Conservation (phyloP, 2,888 invertebrate species). For the Trissonchulus latispiculum region DNA sequence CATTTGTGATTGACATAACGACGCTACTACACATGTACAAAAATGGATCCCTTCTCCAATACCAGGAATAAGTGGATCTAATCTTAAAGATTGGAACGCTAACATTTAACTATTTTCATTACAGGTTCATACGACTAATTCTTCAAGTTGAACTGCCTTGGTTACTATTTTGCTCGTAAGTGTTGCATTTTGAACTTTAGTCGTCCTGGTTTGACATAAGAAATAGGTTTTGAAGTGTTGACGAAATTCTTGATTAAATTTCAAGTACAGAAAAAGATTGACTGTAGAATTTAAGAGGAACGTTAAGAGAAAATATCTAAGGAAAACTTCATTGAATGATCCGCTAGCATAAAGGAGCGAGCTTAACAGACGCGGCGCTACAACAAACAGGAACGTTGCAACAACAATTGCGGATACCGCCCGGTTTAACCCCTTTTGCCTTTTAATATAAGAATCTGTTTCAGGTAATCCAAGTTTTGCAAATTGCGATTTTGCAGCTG, state of each 20-base stretch:
- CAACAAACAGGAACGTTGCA: background rate
- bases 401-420: background rate
- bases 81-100: too few relatives aligned
- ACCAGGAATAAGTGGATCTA: too few relatives aligned
- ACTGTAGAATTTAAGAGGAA: background rate
- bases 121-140: too few relatives aligned
- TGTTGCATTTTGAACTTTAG: too few relatives aligned
- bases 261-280: background rate
- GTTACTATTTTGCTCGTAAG: too few relatives aligned
- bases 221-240: background rate
- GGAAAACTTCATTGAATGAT: background rate
- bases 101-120: too few relatives aligned
- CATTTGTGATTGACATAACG: too few relatives aligned
- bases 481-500: background rate
- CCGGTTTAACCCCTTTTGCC: background rate
- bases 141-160: too few relatives aligned
- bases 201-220: too few relatives aligned
- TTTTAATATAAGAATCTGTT: background rate
- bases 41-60: too few relatives aligned
- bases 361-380: background rate
- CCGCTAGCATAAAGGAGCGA: background rate
- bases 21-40: too few relatives aligned
- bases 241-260: background rate
- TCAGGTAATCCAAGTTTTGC: background rate
- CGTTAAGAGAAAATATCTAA: background rate